phyloP scores from a whole-genome alignment of 2,797 vertebrate species.

The Epinephelus malabaricus region DNA sequence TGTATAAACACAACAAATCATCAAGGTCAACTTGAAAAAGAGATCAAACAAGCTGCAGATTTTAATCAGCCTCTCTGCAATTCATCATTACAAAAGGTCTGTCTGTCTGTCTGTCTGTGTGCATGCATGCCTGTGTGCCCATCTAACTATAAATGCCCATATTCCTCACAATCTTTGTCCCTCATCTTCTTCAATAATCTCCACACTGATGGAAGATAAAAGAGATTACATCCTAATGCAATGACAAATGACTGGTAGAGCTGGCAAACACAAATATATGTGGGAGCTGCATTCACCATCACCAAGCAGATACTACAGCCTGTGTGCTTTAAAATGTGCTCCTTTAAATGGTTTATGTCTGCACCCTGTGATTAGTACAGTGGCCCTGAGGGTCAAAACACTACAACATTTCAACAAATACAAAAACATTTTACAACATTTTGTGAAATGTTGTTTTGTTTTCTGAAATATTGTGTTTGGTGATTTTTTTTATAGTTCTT shows the following conservation, averaged over 20 bases:
- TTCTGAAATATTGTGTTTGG: too few relatives aligned
- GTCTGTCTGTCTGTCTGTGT: not conserved
- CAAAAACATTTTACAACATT: too few relatives aligned
- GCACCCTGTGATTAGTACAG: constrained; percentile 22
- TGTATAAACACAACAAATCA: constrained; percentile 1
- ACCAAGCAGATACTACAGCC: not conserved
- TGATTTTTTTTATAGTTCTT: too few relatives aligned
- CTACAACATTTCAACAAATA: too few relatives aligned
- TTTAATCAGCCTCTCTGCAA: constrained; percentile 15
- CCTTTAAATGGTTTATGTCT: constrained; percentile 35
- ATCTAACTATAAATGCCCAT: constrained; percentile 62
- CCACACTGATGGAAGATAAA: constrained; percentile 70
- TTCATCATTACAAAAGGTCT: not conserved
- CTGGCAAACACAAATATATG: constrained; percentile 14
- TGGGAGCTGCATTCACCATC: constrained; percentile 11
- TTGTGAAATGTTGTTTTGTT: too few relatives aligned
- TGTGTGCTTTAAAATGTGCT: constrained; percentile 3
- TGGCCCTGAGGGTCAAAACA: too few relatives aligned
- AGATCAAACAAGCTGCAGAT: not conserved
- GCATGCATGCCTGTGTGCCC: constrained; percentile 22
- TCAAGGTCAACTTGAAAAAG: constrained; percentile 13
- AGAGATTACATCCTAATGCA: constrained; percentile 70
- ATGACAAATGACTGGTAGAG: constrained; percentile 58
- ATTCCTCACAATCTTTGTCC: constrained; percentile 58
- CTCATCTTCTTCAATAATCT: constrained; percentile 67